Evolutionary conservation across 2,113 vertebrate genomes (phyloP).

Genomic region (Osmerus eperlanus): DNA sequence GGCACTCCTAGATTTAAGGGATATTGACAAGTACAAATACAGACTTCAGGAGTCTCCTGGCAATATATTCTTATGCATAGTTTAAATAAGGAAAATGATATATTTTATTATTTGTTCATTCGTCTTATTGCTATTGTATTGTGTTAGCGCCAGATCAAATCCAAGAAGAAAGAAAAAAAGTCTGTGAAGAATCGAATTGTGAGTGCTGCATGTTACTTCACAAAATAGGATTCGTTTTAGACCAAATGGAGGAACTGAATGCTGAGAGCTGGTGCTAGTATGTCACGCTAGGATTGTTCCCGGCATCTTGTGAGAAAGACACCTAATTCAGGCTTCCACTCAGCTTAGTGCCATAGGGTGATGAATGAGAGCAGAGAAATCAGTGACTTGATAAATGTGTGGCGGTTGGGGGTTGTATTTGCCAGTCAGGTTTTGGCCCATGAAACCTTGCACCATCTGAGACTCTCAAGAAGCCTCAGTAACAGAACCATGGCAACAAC

Average conservation of each 20-base stretch:
- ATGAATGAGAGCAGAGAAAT: neutral
- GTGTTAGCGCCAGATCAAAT: too few species aligned
- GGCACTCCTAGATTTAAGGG: slow-evolving; percentile 59
- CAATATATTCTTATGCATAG: too few species aligned
- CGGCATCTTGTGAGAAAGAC: neutral
- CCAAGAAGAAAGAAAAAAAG: neutral
- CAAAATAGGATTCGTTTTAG: neutral
- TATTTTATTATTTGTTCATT: too few species aligned
- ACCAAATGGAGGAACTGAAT: neutral
- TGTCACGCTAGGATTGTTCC: neutral
- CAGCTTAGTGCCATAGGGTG: neutral
- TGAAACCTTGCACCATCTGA: slow-evolving; percentile 29
- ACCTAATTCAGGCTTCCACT: neutral
- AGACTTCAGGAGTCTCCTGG: slow-evolving; percentile 25
- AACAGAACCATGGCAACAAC: too few species aligned
- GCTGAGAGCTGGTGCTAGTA: neutral
- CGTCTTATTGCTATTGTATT: too few species aligned
- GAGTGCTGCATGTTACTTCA: too few species aligned
- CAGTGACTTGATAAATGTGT: slow-evolving; percentile 2
- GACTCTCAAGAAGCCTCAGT: slow-evolving; percentile 13
- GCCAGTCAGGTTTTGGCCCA: neutral
- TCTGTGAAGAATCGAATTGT: neutral
- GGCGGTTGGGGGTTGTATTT: neutral
- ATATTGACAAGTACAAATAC: slow-evolving; percentile 36
- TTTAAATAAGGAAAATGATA: too few species aligned